phyloP scores from a whole-genome alignment of 2,888 invertebrate species.

The Tenthredo mesomela region DNA sequence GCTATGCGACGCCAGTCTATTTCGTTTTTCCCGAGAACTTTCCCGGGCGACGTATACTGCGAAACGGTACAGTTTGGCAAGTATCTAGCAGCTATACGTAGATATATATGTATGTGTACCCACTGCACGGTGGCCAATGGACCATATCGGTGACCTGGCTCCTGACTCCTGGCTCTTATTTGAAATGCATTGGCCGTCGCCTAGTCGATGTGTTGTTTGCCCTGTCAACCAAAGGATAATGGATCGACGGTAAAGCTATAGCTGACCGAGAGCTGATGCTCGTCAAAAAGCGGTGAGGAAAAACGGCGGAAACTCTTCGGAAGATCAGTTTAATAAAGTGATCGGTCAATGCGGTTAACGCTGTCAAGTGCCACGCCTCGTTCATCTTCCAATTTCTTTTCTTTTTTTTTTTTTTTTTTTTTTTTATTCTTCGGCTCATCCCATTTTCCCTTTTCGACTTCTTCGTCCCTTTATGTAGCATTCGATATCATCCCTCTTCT shows the following conservation, averaged over 20 bases:
- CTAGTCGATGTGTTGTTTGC: constrained; percentile 68
- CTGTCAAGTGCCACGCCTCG: constrained; percentile 55
- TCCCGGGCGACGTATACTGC: not conserved
- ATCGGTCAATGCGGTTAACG: constrained; percentile 69
- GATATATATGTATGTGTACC: not conserved
- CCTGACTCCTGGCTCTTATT: constrained; percentile 59
- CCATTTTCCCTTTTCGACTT: not conserved
- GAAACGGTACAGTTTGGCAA: not conserved
- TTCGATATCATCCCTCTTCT: not conserved
- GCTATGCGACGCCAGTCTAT: not conserved
- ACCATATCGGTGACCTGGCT: not conserved
- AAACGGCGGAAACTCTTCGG: constrained; percentile 60
- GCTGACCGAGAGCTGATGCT: constrained; percentile 58
- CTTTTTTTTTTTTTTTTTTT: not conserved
- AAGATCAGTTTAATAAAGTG: constrained; percentile 68
- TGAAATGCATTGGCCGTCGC: constrained; percentile 74
- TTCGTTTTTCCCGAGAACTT: not conserved
- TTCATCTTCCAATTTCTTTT: not conserved
- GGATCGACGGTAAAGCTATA: constrained; percentile 65
- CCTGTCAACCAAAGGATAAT: constrained; percentile 73
- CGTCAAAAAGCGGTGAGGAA: constrained; percentile 55
- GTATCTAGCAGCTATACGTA: not conserved
- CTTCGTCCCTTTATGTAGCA: not conserved
- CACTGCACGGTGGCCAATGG: constrained; percentile 5
- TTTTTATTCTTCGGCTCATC: not conserved